Conservation (phyloP, 2,113 vertebrate genomes). For the Eonycteris spelaea region DNA sequence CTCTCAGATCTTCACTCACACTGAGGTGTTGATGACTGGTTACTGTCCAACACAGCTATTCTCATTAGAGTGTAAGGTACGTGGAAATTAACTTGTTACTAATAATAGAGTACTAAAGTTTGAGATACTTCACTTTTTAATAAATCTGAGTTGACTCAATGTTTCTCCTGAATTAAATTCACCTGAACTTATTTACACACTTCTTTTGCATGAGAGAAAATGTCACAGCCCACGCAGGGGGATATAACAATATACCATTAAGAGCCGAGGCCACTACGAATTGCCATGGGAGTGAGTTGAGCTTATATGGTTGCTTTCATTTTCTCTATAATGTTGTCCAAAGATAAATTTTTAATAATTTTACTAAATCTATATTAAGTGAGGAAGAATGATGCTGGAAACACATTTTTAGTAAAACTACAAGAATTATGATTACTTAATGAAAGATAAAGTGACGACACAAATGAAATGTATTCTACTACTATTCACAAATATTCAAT, state of each 20-base stretch:
- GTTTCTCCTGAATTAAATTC: slow-evolving; percentile 23
- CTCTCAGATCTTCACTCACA: slow-evolving; percentile 30
- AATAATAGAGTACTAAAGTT: slow-evolving; percentile 34
- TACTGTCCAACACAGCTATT: slow-evolving; percentile 10
- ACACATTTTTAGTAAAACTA: neutral
- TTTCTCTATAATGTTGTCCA: slow-evolving; percentile 11
- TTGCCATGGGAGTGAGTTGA: neutral
- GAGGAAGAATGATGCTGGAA: neutral
- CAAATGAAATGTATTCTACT: neutral
- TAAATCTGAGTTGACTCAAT: neutral
- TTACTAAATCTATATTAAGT: slow-evolving; percentile 10
- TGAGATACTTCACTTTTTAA: slow-evolving; percentile 32
- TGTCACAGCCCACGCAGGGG: neutral
- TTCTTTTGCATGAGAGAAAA: neutral
- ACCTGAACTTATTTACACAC: neutral
- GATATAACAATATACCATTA: neutral
- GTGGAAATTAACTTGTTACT: slow-evolving; percentile 65
- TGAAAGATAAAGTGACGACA: neutral
- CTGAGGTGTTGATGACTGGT: slow-evolving; percentile 52
- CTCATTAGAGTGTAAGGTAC: slow-evolving; percentile 3
- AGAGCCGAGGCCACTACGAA: neutral
- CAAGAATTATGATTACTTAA: slow-evolving; percentile 16
- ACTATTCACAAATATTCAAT: neutral
- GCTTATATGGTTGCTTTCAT: neutral
- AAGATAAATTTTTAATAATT: neutral